Conservation (phyloP, 2,113 vertebrate species). For the Calonectris borealis region DNA sequence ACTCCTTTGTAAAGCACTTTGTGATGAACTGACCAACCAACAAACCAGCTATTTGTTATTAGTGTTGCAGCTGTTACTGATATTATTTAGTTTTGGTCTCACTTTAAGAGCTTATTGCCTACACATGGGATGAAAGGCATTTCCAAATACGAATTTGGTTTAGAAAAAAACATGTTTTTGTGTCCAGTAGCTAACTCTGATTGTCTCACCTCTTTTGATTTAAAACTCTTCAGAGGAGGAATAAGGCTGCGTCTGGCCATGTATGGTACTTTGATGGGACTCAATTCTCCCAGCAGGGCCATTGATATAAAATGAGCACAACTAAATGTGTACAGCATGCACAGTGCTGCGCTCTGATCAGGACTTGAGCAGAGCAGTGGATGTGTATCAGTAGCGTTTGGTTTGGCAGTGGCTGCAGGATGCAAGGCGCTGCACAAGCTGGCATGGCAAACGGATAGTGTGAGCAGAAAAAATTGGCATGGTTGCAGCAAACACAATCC, state of each 20-base stretch:
- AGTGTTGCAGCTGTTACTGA: neutral
- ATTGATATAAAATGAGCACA: neutral
- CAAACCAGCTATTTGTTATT: neutral
- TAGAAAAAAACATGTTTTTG: neutral
- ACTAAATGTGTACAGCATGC: neutral
- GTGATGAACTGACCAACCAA: neutral
- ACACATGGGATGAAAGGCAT: neutral
- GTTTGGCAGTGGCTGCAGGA: neutral
- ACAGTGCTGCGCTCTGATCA: neutral
- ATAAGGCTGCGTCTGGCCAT: neutral
- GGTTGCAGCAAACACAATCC: neutral
- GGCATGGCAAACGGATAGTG: neutral
- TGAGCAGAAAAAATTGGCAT: neutral
- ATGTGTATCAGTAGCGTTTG: neutral
- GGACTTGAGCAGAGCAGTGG: neutral
- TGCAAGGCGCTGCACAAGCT: neutral
- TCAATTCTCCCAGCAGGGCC: neutral
- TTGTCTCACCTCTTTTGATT: neutral
- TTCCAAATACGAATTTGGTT: neutral
- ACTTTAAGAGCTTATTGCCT: neutral
- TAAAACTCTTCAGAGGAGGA: neutral
- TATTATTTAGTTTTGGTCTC: neutral
- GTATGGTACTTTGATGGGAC: neutral
- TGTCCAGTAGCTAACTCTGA: neutral
- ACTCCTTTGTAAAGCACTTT: neutral